Percentiles rank a stretch among this genome's conserved stretches.
Conservation (phyloP, 1,140 invertebrate genomes). For the Drosophila albomicans region DNA sequence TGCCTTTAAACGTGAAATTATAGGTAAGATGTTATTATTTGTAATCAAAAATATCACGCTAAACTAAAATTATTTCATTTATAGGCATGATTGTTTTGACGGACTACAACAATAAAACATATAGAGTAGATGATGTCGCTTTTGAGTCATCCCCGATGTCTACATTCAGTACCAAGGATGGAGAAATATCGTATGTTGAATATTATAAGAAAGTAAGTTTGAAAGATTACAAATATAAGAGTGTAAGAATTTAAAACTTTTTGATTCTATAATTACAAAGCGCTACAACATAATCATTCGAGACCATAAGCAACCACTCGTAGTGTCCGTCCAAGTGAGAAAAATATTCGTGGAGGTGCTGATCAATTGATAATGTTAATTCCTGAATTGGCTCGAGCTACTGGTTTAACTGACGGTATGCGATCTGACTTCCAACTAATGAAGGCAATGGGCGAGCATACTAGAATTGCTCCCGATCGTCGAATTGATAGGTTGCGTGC, state of each 20-base stretch:
- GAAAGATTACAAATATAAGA: not conserved
- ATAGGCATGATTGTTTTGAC: slow-evolving; percentile 90
- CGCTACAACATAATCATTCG: slow-evolving; percentile 88
- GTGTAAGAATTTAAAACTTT: not conserved
- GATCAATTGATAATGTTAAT: slow-evolving; percentile 88
- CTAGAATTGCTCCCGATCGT: slow-evolving; percentile 87
- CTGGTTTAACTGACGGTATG: slow-evolving; percentile 88
- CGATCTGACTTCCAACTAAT: slow-evolving; percentile 87
- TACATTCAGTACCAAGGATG: slow-evolving; percentile 86
- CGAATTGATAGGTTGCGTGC: slow-evolving; percentile 87
- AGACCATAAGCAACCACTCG: slow-evolving; percentile 87
- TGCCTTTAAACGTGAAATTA: slow-evolving; percentile 87
- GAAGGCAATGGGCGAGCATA: slow-evolving; percentile 87
- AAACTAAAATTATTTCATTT: not conserved
- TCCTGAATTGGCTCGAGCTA: slow-evolving; percentile 91
- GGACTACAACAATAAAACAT: slow-evolving; percentile 96
- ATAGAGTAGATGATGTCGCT: slow-evolving; percentile 94
- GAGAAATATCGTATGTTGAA: slow-evolving; percentile 88
- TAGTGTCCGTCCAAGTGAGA: slow-evolving; percentile 87
- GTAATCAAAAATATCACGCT: not conserved
- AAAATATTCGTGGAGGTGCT: slow-evolving; percentile 86
- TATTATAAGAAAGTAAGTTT: slow-evolving; percentile 89
- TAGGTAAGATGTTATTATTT: slow-evolving; percentile 85
- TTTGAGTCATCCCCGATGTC: slow-evolving; percentile 87
- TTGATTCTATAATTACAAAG: slow-evolving; percentile 52